Base-by-base conservation (phyloP, 2,888 invertebrate genomes). In the Litoditis marina region DNA sequence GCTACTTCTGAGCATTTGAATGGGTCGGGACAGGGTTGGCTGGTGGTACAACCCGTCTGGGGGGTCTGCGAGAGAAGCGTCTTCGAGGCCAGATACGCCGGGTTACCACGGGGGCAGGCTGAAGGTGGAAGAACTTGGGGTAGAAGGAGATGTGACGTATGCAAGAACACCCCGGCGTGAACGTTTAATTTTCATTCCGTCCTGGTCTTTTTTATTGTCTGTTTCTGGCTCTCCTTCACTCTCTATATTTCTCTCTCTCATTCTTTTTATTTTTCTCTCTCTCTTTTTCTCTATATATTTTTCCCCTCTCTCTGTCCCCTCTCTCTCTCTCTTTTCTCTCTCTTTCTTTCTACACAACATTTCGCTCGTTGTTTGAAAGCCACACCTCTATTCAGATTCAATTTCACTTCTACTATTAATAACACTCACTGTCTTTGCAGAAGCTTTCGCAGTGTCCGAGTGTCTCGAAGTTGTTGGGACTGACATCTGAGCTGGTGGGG, bases 381-480 rank as follows among this genome's bases (percentile, higher is more conserved):
- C n/a, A n/a, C 16, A 13, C 13, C 39, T 39, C 39, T 39, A 16
- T 13, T n/a, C 16, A 1, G 27, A 13, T 56, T 7, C n/a, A n/a
- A 27, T 50, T 19, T 42, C 8, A 16, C n/a, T n/a, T n/a, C n/a
- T n/a, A n/a, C n/a, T n/a, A n/a, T n/a, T 7, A 16, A n/a, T n/a
- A n/a, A n/a, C n/a, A 66, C 71, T 65, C 36, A 74, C 74, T 69
- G 47, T 74, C 74, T 60, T 71, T 69, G 39, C 74, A 74, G 53
- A 64, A 74, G 44, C 67, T 66, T 57, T 74, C 73, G 51, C 76
- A 76, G 46, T 76, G 76, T 30, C 70, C 73, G 42, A 73, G 55
- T 1, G 76, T 76, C 50, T 70, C 73, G 51, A 76, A 76, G 55
- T 76, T 76, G 36, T 76, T 76, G 11, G 76, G 68, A 11, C 69